Base-by-base conservation (phyloP, 2,888 invertebrate species). In the Drosophila maculinotata region DNA sequence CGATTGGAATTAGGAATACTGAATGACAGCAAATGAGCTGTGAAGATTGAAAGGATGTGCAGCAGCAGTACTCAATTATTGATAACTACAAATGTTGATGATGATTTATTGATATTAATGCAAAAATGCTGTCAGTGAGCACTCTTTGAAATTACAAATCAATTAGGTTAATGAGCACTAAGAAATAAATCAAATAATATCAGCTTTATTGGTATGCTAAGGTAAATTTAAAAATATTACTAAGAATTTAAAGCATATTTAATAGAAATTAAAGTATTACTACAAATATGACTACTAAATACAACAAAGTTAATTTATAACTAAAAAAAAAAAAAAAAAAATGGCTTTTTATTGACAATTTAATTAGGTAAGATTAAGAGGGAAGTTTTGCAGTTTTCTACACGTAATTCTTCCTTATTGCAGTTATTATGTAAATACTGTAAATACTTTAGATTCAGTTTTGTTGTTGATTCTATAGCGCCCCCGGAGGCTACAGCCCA, bases 381-480 rank as follows among this genome's bases (percentile, higher is more conserved):
- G 20, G 4, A 4, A n/a, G n/a, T n/a, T 20, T 20, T 20, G 20
- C 20, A 20, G 20, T 20, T 20, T 20, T 20, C 20, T 20, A 20
- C 20, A 17, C 8, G 48, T 15, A 26, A 31, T 39, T 45, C 39
- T 47, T 47, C 45, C 53, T 35, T 31, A 38, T 48, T 33, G 59
- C 31, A 38, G 12, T 41, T 72, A 9, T 38, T 76, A 65, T 71
- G 64, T 42, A 83, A 79, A 79, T 71, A 53, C 58, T 71, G 64
- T 42, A 83, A 79, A 79, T 71, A 53, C 58, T 56, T 77, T 72
- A 52, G 72, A 72, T 77, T 80, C 57, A 69, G 58, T 73, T 77
- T 84, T 80, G 68, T 56, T 76, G 60, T 48, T 47, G 33, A 30
- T 39, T 56, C 30, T 48, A 15, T 4, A 14, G 48, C 9, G 3